Evolutionary conservation across 2,888 invertebrate genomes (phyloP), one percentile per base, ranked within the genome.

Genomic region (Lissocephala sabroskyi): DNA sequence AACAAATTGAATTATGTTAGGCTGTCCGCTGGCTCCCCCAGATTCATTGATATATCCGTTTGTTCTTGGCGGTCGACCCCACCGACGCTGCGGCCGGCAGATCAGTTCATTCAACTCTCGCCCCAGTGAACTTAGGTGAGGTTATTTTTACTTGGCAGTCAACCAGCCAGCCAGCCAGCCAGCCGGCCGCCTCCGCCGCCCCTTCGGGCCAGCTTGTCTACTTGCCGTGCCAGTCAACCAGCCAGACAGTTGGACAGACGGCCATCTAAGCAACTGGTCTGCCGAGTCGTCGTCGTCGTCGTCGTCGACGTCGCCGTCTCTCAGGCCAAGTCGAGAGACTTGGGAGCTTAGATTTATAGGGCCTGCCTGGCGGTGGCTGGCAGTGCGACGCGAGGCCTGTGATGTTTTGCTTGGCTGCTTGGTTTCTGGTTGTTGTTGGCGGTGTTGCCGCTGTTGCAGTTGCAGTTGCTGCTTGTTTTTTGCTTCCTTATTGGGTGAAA

Each of bases 41-140:
- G 28, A 41, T 41, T 66, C 54, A 70, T 70, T 70, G 66, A 70
- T 70, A 74, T 74, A 70, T 74, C 74, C 70, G 74, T 18, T 42
- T 65, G n/a, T n/a, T n/a, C n/a, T n/a, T n/a, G n/a, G n/a, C n/a
- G n/a, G n/a, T n/a, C n/a, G n/a, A n/a, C n/a, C n/a, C n/a, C n/a
- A n/a, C n/a, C n/a, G n/a, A n/a, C n/a, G n/a, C n/a, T n/a, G n/a
- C n/a, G n/a, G n/a, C 9, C 33, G 33, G 33, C 33, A n/a, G 33
- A 7, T 59, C 61, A 82, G 83, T 83, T 83, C 83, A 83, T 83
- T 83, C 83, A 83, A 83, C 83, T 23, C 83, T 83, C 83, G 83
- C 82, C 83, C 83, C 83, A 83, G 83, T 83, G 83, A 83, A 83
- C 83, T 83, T 82, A 82, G 79, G 75, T 82, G 81, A 83, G 83